Evolutionary conservation across 2,888 invertebrate species (phyloP).

Genomic region (Muscina levida): DNA sequence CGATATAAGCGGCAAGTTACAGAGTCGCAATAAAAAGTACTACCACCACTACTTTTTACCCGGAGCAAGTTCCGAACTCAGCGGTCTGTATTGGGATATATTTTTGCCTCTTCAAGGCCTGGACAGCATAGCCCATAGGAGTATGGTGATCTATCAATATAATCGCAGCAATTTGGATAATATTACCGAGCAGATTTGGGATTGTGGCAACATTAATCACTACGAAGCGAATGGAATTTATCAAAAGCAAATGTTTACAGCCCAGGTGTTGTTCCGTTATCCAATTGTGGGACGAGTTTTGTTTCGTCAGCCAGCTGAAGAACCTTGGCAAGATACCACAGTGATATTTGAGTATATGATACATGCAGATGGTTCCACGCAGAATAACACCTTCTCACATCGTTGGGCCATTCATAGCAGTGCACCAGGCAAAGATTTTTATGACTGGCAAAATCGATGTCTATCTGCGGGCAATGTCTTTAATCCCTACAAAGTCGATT

Average conservation of each 20-base stretch:
- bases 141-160: constrained; percentile 81
- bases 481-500: constrained; percentile 88
- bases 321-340: constrained; percentile 92
- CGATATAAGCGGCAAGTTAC: constrained; percentile 92
- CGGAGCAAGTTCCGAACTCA: constrained; percentile 86
- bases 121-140: constrained; percentile 89
- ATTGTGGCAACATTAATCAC: constrained; percentile 84
- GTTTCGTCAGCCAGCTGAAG: constrained; percentile 89
- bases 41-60: constrained; percentile 85
- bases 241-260: constrained; percentile 88
- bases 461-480: constrained; percentile 88
- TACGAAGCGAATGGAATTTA: constrained; percentile 85
- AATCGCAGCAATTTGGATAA: constrained; percentile 74
- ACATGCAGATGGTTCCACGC: constrained; percentile 90
- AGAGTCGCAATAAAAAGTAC: constrained; percentile 85
- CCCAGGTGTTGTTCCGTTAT: constrained; percentile 90
- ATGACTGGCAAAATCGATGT: constrained; percentile 93
- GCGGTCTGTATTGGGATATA: constrained; percentile 89
- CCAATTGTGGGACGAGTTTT: constrained; percentile 92
- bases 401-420: constrained; percentile 92
- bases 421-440: constrained; percentile 91
- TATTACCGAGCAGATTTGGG: constrained; percentile 75
- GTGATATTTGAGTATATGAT: constrained; percentile 91
- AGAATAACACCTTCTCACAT: constrained; percentile 87
- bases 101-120: constrained; percentile 91